Evolutionary conservation across 2,113 vertebrate genomes (phyloP).

Genomic region (Eonycteris spelaea): DNA sequence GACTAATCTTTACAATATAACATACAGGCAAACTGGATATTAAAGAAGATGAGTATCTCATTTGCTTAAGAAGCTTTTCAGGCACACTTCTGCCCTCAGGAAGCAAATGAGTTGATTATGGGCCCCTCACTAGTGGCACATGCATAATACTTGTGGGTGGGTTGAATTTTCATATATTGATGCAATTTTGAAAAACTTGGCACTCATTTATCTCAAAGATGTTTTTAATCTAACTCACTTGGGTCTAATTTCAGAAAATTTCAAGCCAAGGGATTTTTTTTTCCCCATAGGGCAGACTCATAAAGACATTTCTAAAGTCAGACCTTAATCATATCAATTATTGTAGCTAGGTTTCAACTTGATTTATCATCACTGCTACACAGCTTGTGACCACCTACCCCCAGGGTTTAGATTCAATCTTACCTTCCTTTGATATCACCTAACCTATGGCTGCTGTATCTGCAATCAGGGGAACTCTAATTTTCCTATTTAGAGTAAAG

Average conservation of each 20-base stretch:
- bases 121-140: neutral
- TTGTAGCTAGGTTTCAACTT: neutral
- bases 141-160: neutral
- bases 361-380: neutral
- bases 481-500: neutral
- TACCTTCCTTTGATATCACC: neutral
- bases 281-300: neutral
- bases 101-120: neutral
- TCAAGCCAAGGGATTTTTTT: neutral
- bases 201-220: neutral
- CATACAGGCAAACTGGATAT: neutral
- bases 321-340: neutral
- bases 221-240: neutral
- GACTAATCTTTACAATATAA: neutral
- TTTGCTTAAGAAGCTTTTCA: neutral
- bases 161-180: neutral
- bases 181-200: neutral
- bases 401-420: neutral
- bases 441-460: neutral
- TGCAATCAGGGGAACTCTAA: neutral
- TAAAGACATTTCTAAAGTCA: neutral
- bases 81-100: neutral
- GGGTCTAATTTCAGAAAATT: slow-evolving; percentile 29
- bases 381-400: neutral
- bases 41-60: neutral